Evolutionary conservation across 2,888 invertebrate species (phyloP).

Genomic region (Pantelozetes paolii): DNA sequence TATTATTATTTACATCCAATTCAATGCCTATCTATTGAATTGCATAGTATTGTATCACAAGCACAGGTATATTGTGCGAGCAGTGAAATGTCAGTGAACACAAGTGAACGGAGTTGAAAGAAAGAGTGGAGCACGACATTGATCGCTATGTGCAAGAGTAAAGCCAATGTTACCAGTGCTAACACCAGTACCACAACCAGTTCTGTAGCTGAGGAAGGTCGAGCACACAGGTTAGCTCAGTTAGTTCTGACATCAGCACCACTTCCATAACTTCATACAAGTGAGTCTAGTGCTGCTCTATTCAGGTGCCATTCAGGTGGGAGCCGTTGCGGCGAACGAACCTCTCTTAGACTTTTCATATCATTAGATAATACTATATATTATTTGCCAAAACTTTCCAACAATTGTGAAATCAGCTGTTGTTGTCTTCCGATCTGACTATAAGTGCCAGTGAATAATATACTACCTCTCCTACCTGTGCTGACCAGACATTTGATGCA

Average conservation of each 20-base stretch:
- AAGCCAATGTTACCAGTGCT: neutral
- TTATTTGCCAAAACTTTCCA: neutral
- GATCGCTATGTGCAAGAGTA: neutral
- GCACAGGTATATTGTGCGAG: neutral
- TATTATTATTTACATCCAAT: slow-evolving; percentile 28
- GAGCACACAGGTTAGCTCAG: neutral
- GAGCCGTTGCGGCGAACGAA: slow-evolving; percentile 15
- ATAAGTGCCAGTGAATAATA: neutral
- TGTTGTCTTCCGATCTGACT: neutral
- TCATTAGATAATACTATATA: neutral
- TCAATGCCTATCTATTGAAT: neutral
- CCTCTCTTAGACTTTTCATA: neutral
- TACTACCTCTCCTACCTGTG: neutral
- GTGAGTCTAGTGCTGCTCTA: neutral
- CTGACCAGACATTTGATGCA: too few relatives aligned
- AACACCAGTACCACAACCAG: neutral
- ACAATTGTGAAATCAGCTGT: slow-evolving; percentile 4
- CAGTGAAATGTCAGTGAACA: slow-evolving; percentile 27
- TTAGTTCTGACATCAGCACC: neutral
- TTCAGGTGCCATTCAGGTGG: slow-evolving; percentile 30
- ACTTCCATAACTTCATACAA: neutral
- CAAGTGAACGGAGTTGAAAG: slow-evolving; percentile 15
- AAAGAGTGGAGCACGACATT: slow-evolving; percentile 26
- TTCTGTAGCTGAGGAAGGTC: slow-evolving; percentile 13
- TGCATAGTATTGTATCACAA: neutral